phyloP scores from a whole-genome alignment of 2,888 invertebrate genomes.

The Cosmia trapezina region DNA sequence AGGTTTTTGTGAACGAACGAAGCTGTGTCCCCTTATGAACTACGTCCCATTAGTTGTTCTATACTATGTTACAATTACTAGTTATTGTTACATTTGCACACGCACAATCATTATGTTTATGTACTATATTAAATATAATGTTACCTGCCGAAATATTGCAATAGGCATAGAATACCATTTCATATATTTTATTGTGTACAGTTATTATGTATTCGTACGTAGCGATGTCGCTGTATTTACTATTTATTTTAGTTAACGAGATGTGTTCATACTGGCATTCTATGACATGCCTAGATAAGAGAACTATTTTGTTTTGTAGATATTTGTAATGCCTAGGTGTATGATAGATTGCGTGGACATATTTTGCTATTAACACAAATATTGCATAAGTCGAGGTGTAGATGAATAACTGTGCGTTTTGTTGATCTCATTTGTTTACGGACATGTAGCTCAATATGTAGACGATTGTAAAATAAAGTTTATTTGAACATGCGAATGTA shows the following conservation, averaged over 20 bases:
- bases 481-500: slow-evolving; percentile 84
- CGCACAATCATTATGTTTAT: slow-evolving; percentile 69
- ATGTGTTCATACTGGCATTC: slow-evolving; percentile 81
- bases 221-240: slow-evolving; percentile 61
- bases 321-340: slow-evolving; percentile 70
- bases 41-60: slow-evolving; percentile 51
- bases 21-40: slow-evolving; percentile 33
- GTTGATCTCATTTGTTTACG: slow-evolving; percentile 90
- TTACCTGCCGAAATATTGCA: slow-evolving; percentile 69
- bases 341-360: slow-evolving; percentile 72
- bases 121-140: slow-evolving; percentile 59
- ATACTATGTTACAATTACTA: slow-evolving; percentile 47
- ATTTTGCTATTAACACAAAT: slow-evolving; percentile 72
- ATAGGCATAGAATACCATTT: slow-evolving; percentile 66
- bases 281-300: slow-evolving; percentile 76
- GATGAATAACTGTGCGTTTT: slow-evolving; percentile 80
- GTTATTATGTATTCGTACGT: slow-evolving; percentile 60
- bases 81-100: slow-evolving; percentile 63
- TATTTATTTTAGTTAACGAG: slow-evolving; percentile 74
- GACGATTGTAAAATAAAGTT: slow-evolving; percentile 83
- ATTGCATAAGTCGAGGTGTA: slow-evolving; percentile 69
- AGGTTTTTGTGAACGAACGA: slow-evolving; percentile 25
- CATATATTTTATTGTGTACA: slow-evolving; percentile 66
- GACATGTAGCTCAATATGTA: slow-evolving; percentile 88
- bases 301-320: slow-evolving; percentile 65